Evolutionary conservation across 1,140 invertebrate genomes (phyloP).

Genomic region (Phthorimaea operculella): DNA sequence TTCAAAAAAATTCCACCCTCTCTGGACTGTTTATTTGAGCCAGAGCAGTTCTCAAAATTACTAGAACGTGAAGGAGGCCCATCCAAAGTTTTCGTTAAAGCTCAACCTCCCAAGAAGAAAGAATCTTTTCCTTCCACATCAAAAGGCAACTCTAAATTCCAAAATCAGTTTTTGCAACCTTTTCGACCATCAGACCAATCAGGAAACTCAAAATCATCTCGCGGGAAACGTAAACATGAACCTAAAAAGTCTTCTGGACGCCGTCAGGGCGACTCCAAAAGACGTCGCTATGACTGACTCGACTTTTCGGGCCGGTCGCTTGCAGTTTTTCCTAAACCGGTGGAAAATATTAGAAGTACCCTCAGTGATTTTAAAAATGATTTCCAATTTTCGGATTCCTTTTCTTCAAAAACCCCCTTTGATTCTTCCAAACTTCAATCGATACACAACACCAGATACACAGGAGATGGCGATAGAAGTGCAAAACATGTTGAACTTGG

Average conservation of each 20-base stretch:
- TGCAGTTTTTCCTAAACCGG: neutral
- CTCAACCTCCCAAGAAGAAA: neutral
- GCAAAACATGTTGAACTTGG: neutral
- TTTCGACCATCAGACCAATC: neutral
- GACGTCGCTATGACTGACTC: conserved; percentile 1
- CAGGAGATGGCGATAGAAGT: neutral
- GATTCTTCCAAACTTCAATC: neutral
- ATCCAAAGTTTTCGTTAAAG: neutral
- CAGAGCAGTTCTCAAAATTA: neutral
- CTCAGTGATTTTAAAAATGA: neutral
- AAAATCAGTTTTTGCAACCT: neutral
- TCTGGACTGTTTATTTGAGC: neutral
- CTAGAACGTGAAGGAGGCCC: neutral
- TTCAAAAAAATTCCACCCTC: neutral
- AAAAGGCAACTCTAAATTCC: neutral
- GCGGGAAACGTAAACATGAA: neutral
- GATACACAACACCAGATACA: neutral
- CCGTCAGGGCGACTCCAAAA: neutral
- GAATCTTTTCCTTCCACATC: neutral
- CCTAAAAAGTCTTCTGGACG: neutral
- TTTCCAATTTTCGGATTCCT: conserved; percentile 3
- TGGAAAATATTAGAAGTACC: neutral
- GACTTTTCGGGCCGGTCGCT: neutral
- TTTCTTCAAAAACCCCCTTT: conserved; percentile 2
- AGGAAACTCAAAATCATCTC: neutral